Evolutionary conservation across 2,888 invertebrate species (phyloP), one percentile per base, ranked within the genome.

Genomic region (Parapristionchus giblindavisi): DNA sequence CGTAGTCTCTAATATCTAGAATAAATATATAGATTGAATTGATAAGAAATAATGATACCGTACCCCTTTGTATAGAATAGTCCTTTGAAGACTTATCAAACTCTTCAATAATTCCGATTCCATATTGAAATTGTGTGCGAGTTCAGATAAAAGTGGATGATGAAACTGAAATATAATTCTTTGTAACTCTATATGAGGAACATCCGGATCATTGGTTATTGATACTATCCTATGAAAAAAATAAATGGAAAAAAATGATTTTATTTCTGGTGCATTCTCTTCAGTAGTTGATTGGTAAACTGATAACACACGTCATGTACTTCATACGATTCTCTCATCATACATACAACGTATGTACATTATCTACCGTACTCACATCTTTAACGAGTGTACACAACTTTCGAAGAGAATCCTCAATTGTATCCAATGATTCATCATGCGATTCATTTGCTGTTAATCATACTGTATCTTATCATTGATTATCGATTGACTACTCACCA

Each of bases 101-200:
- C 40, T n/a, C 6, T 40, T 38, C n/a, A 66, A 34, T 11, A 66
- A n/a, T 14, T 66, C 66, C 29, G 66, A 3, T 14, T 66, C 66
- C 3, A 66, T 17, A 21, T 43, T 32, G 34, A 66, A 66, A 21
- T 66, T 66, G 51, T 66, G 51, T 2, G 66, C 29, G 48, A 66
- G 32, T 32, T 66, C 66, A 2, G 66, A 66, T 29, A 66, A 51
- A 32, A 66, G 66, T 8, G 66, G 66, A 14, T 66, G 66, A 51
- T 66, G 66, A 21, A 66, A 66, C 66, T 66, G 48, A 29, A 66
- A 29, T 21, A 43, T 2, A 17, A 8, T 3, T 32, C n/a, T 38
- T 58, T 5, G 32, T 32, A 3, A 58, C 27, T 6, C 6, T 14
- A 58, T 3, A 58, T 29, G 32, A 24, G 32, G 58, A 27, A 6